These are phyloP conservation scores for Oryzias celebensis DNA, from an alignment of 2,113 vertebrate species.

Conservation along the genomic window DNA sequence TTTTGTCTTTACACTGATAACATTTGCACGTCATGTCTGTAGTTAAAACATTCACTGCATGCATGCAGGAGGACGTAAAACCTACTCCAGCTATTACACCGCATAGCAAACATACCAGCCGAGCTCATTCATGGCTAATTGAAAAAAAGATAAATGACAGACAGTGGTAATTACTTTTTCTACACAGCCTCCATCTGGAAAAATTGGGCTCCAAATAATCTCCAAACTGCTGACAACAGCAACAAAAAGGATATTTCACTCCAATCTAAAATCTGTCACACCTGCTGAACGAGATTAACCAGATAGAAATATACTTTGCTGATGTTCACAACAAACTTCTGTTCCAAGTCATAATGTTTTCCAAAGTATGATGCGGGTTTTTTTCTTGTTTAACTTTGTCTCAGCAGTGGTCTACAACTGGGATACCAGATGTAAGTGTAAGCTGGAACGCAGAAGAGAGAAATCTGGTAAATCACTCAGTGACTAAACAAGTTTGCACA, in stretches of 20 bases:
- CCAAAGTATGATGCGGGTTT: slow-evolving; percentile 14
- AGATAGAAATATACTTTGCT: neutral
- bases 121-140: slow-evolving; percentile 13
- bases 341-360: slow-evolving; percentile 36
- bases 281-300: neutral
- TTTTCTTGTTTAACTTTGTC: slow-evolving; percentile 2
- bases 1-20: slow-evolving; percentile 42
- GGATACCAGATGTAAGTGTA: slow-evolving; percentile 51
- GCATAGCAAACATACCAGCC: slow-evolving; percentile 23
- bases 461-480: slow-evolving; percentile 52
- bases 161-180: neutral
- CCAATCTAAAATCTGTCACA: neutral
- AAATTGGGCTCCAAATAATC: neutral
- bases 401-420: slow-evolving; percentile 21
- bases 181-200: no score
- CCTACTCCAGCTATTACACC: slow-evolving; percentile 3
- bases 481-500: slow-evolving; percentile 34
- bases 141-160: slow-evolving; percentile 18
- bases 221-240: slow-evolving; percentile 1
- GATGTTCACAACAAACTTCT: slow-evolving; percentile 23
- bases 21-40: slow-evolving; percentile 17
- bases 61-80: slow-evolving; percentile 3
- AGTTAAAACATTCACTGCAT: slow-evolving; percentile 23
- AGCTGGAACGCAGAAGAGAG: slow-evolving; percentile 33
- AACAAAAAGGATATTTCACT: neutral